Percentiles rank a stretch among this genome's conserved stretches.
Conservation (phyloP, 2,113 vertebrate species). For the Conger conger region DNA sequence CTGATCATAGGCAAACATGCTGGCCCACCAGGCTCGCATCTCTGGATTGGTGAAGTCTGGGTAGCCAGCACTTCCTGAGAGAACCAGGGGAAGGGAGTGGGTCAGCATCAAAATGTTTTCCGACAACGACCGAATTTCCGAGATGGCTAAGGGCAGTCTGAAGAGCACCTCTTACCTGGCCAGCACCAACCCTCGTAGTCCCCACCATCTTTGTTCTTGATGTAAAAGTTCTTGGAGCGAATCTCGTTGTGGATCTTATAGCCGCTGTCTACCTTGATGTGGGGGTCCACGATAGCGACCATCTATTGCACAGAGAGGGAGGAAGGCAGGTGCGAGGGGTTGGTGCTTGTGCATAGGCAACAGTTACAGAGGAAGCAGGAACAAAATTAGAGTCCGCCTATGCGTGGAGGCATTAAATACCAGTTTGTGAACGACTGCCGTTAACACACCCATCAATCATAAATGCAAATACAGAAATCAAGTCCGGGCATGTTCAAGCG, state of each 20-base stretch:
- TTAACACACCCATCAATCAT: constrained; percentile 21
- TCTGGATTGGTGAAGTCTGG: constrained; percentile 83
- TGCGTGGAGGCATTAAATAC: neutral
- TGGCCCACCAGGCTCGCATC: constrained; percentile 86
- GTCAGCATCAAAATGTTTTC: neutral
- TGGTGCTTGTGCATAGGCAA: too few relatives aligned
- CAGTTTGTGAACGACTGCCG: neutral
- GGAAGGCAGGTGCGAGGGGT: neutral
- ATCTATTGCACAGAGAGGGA: constrained; percentile 63
- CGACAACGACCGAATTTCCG: neutral
- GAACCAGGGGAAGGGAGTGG: neutral
- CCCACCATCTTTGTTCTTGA: constrained; percentile 85
- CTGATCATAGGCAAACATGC: constrained; percentile 83
- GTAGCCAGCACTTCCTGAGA: constrained; percentile 79
- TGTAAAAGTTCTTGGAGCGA: constrained; percentile 71
- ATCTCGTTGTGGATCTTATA: constrained; percentile 86
- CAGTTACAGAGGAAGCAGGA: neutral
- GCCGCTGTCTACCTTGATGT: constrained; percentile 85
- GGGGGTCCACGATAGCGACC: constrained; percentile 91
- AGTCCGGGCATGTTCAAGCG: neutral
- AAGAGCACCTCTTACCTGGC: constrained; percentile 76
- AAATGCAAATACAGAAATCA: too few relatives aligned
- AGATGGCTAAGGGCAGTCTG: neutral
- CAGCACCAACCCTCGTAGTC: constrained; percentile 96
- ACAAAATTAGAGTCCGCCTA: neutral